These are phyloP conservation scores for Lepidochrysops patricia DNA, from an alignment of 2,888 invertebrate genomes.

Conservation along the genomic window DNA sequence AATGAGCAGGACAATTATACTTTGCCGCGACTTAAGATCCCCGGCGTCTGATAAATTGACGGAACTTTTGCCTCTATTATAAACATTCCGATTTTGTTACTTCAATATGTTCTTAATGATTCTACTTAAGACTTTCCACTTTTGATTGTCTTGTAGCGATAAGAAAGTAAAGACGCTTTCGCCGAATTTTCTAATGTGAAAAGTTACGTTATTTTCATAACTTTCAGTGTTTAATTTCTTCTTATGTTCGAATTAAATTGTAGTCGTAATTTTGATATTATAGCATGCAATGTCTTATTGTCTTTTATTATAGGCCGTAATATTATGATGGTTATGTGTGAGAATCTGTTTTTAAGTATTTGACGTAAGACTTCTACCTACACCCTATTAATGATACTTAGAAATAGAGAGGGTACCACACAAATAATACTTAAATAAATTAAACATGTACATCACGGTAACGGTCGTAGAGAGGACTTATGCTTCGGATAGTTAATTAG, in stretches of 20 bases:
- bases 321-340: too few relatives aligned
- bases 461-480: background rate
- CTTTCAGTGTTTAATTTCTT: background rate
- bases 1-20: background rate
- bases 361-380: background rate
- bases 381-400: background rate
- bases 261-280: background rate
- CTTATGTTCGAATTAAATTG: background rate
- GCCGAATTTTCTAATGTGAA: background rate
- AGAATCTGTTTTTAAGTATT: too few relatives aligned
- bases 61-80: background rate
- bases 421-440: background rate
- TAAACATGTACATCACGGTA: background rate
- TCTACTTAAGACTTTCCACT: background rate
- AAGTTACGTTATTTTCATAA: constrained; percentile 2
- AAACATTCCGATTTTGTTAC: constrained; percentile 7
- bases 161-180: background rate
- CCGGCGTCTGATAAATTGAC: background rate
- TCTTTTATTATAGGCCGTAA: too few relatives aligned
- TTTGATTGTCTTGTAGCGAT: constrained; percentile 1
- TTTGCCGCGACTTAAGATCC: background rate
- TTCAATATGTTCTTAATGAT: constrained; percentile 2
- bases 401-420: background rate
- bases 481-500: background rate
- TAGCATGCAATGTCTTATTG: background rate